phyloP scores from a whole-genome alignment of 2,888 invertebrate species.

The Halocaridina rubra region DNA sequence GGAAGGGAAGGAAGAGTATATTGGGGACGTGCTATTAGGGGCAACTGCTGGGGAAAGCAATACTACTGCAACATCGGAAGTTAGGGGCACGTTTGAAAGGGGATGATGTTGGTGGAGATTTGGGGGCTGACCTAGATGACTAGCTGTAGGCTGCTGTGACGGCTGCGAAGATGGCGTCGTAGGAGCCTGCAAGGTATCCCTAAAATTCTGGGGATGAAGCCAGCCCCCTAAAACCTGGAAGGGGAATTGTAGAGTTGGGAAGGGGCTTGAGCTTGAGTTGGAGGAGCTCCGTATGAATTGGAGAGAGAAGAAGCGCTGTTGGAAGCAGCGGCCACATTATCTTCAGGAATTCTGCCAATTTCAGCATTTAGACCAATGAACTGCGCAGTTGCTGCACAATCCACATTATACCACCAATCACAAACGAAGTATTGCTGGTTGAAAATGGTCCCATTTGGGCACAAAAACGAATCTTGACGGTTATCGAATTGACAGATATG shows the following conservation, averaged over 20 bases:
- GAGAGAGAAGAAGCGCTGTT: neutral
- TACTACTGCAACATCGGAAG: neutral
- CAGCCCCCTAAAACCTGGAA: conserved; percentile 27
- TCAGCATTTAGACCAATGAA: conserved; percentile 38
- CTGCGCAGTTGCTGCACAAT: conserved; percentile 25
- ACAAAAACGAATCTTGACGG: conserved; percentile 47
- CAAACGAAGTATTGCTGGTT: conserved; percentile 61
- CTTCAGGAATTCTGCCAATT: conserved; percentile 22
- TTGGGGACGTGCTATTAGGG: too few relatives aligned
- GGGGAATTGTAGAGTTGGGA: conserved; percentile 16
- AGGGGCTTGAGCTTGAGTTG: conserved; percentile 18
- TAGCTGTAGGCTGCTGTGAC: neutral
- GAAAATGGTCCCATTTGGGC: conserved; percentile 59
- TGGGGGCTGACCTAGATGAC: neutral
- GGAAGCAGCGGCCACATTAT: conserved; percentile 8
- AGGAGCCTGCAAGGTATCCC: neutral
- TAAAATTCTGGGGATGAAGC: neutral
- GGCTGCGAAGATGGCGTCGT: neutral
- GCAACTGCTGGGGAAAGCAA: too few relatives aligned
- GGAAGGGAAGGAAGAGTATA: too few relatives aligned
- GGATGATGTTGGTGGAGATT: neutral
- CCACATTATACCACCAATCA: conserved; percentile 62
- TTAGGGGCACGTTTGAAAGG: neutral
- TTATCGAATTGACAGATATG: conserved; percentile 57
- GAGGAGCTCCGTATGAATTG: conserved; percentile 4